Percentiles rank a stretch among this genome's conserved stretches.
Evolutionary conservation across 1,140 invertebrate species (phyloP).

Genomic region (Drosophila oshimai): DNA sequence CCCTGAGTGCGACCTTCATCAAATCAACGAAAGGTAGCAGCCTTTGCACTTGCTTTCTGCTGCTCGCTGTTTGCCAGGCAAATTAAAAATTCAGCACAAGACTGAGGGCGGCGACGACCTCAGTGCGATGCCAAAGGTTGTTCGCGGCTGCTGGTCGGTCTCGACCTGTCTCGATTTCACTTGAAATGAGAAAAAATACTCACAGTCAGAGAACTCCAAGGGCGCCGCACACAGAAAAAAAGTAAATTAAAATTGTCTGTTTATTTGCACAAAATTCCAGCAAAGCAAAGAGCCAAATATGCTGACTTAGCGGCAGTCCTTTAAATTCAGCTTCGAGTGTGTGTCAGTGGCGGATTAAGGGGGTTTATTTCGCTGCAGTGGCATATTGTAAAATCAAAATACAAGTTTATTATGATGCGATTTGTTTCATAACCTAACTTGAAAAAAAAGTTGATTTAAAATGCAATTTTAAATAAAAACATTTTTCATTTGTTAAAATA

Average conservation of each 20-base stretch:
- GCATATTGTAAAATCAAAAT: no score
- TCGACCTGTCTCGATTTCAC: conserved; percentile 77
- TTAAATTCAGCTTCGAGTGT: conserved; percentile 42
- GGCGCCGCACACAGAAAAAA: conserved; percentile 43
- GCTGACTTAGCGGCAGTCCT: conserved; percentile 38
- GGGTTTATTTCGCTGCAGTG: neutral
- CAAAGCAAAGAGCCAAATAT: conserved; percentile 46
- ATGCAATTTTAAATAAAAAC: no score
- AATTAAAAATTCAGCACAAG: conserved; percentile 78
- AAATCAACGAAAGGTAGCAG: conserved; percentile 48
- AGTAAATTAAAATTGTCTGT: conserved; percentile 80
- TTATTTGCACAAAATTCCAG: conserved; percentile 67
- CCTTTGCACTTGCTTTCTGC: conserved; percentile 15
- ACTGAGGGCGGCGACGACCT: conserved; percentile 49
- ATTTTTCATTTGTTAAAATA: no score
- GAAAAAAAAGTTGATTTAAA: no score
- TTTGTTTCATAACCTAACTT: no score
- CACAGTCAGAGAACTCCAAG: conserved; percentile 8
- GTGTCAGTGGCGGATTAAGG: neutral
- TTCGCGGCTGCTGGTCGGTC: conserved; percentile 61
- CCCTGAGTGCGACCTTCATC: conserved; percentile 50
- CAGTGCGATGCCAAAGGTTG: conserved; percentile 36
- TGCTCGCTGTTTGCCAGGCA: conserved; percentile 61
- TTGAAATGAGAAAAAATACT: conserved; percentile 65
- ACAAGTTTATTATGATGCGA: no score